Conservation (phyloP, 2,888 invertebrate genomes). For the Exephanes ischioxanthus region DNA sequence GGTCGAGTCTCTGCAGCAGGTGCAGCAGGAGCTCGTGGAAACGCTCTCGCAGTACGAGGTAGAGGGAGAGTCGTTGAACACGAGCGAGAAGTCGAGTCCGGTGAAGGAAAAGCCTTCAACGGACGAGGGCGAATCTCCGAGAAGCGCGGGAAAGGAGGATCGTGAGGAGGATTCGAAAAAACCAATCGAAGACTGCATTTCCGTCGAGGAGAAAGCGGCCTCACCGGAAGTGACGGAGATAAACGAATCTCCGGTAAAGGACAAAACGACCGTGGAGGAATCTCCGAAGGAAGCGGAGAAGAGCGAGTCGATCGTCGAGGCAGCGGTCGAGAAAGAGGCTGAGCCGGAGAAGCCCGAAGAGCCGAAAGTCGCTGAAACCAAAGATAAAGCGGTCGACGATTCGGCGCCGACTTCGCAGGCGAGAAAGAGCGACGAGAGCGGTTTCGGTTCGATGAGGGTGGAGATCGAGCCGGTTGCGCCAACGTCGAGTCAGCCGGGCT, state of each 20-base stretch:
- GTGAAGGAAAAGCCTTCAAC: constrained; percentile 19
- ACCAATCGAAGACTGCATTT: background rate
- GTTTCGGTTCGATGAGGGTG: background rate
- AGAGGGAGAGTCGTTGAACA: constrained; percentile 17
- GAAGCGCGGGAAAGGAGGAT: background rate
- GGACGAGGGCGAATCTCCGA: background rate
- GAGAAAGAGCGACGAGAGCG: constrained; percentile 30
- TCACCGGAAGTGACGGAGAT: background rate
- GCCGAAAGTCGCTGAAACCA: background rate
- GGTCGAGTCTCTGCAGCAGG: constrained; percentile 51
- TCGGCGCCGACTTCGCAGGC: background rate
- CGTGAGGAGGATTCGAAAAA: background rate
- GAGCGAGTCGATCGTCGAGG: background rate
- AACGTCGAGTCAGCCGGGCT: background rate
- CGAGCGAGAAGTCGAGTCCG: constrained; percentile 27
- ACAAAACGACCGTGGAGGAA: background rate
- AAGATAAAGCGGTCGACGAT: constrained; percentile 33
- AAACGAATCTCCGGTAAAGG: background rate
- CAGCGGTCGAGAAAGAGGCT: background rate
- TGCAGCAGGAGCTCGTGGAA: constrained; percentile 57
- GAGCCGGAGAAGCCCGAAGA: background rate
- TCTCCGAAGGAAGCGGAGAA: background rate
- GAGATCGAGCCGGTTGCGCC: background rate
- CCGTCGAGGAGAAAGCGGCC: background rate
- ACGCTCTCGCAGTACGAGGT: constrained; percentile 40